Base-by-base conservation (phyloP, 1,140 invertebrate genomes). In the Diuraphis noxia region DNA sequence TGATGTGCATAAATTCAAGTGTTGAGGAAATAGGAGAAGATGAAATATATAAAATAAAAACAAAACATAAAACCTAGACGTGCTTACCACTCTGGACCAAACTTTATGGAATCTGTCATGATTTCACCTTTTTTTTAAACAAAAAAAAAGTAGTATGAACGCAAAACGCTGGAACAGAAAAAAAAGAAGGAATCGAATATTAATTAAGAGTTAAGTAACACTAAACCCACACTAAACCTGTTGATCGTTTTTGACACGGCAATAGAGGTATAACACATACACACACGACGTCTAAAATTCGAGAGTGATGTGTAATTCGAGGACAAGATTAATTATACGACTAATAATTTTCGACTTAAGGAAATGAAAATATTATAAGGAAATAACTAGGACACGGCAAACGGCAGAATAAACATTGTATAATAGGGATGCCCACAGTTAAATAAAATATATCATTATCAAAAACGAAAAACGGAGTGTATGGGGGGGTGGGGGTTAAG, bases 81-180 rank as follows among this genome's bases (percentile, higher is more conserved):
- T 92, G 94, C 94, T 93, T 93, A 95, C 94, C 96, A 96, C 94
- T 96, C 96, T 93, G 96, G 96, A 94, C 96, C 96, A 94, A 96
- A 96, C 94, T 96, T 96, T 95, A 96, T 95, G 91, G 96, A 96
- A 94, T 96, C 95, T 92, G 95, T 96, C 95, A 96, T 96, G 89
- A 81, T 49, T 91, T 91, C 89, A 91, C 30, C 77, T 81, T 91
- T 46, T 82, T 91, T 93, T 93, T 43, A 17, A 43, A 43, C 36
- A 46, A 88, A 46, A 85, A 82, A 43, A 77, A 90, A 43, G 79
- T 90, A 90, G 63, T 90, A 43, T 36, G 40, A 90, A 79, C 13
- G 56, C n/a, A 79, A 41, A 72, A 72, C 30, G 43, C 89, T 91
- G 77, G 34, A 91, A 91, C 41, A 91, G 30, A 91, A 89, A 41